phyloP scores from a whole-genome alignment of 2,797 vertebrate species.

The Falco berigora region DNA sequence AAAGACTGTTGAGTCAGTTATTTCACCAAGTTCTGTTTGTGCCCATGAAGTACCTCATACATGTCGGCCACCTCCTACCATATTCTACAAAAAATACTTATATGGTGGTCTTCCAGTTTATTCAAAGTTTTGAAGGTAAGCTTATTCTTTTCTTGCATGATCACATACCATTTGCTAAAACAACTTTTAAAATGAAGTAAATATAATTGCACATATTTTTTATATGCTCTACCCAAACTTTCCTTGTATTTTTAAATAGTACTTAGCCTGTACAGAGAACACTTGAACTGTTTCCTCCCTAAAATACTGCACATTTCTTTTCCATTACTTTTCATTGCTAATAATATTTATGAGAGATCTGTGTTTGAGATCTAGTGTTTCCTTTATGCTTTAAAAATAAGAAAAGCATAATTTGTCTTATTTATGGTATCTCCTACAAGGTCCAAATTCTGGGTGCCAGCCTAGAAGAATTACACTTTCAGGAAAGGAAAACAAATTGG shows the following conservation, averaged over 20 bases:
- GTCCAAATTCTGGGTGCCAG: neutral
- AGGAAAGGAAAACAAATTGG: neutral
- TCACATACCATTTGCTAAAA: neutral
- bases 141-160: neutral
- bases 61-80: neutral
- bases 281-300: neutral
- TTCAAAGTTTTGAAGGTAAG: neutral
- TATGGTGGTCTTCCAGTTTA: neutral
- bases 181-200: neutral
- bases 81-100: neutral
- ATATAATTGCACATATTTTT: neutral
- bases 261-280: neutral
- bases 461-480: neutral
- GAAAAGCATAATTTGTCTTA: neutral
- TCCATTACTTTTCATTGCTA: neutral
- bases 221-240: neutral
- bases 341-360: neutral
- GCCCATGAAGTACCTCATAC: neutral
- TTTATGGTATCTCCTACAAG: neutral
- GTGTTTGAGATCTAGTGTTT: neutral
- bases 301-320: neutral
- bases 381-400: neutral
- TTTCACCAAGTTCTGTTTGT: neutral
- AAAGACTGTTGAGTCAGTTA: neutral
- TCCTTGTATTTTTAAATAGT: neutral